Base-by-base conservation (phyloP, 2,888 invertebrate genomes). In the Temnothorax rugatulus region DNA sequence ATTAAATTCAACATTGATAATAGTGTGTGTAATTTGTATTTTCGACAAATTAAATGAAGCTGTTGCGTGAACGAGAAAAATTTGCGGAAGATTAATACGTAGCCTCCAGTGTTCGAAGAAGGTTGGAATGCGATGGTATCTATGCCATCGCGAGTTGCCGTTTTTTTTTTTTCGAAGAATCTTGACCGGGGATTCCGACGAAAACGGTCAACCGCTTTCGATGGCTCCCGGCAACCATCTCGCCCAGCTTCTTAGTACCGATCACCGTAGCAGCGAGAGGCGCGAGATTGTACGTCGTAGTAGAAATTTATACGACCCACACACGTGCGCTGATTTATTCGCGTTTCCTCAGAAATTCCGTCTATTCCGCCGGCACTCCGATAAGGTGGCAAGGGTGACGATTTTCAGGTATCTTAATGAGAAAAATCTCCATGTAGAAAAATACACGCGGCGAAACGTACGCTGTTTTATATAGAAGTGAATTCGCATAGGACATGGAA, bases 151-250 rank as follows among this genome's bases (percentile, higher is more conserved):
- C 15, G 4, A 44, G 13, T 15, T 21, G 41, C 11, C 47, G 21
- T 44, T 61, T 61, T 79, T 44, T 61, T 61, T 79, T 74, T 61
- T 25, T 50, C 50, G 63, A 63, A 50, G 63, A 82, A 38, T 74
- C 5, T 63, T 74, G 44, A 34, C 2, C n/a, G 25, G 41, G 29
- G 52, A 75, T 81, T 81, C 25, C 50, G 25, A 61, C n/a, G 50
- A 41, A 63, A 63, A 75, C 21, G 61, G n/a, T 50, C 61, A 29
- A 41, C 13, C n/a, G 18, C 2, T 73, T 29, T 50, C 74, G 50
- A 61, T 74, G 1, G 15, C n/a, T 74, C 11, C 25, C 18, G 25
- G 41, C 69, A 29, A 44, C 25, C 38, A 81, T 81, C 50, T 81
- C 38, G 2, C 59, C 44, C 34, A n/a, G 29, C 44, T 74, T 74